phyloP scores from a whole-genome alignment of 2,888 invertebrate genomes.

The Galerucella calmariensis region DNA sequence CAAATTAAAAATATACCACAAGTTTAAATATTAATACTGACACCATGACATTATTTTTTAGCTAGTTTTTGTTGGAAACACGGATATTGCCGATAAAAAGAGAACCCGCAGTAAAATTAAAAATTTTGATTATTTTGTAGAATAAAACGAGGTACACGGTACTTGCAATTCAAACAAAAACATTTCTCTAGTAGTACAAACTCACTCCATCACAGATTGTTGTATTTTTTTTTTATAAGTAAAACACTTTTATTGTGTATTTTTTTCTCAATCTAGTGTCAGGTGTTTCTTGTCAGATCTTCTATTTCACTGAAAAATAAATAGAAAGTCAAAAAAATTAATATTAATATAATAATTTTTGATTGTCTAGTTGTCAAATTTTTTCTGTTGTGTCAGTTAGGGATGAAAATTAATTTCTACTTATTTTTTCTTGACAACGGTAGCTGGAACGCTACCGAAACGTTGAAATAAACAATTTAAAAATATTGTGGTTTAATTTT shows the following conservation, averaged over 20 bases:
- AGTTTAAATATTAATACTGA: slow-evolving; percentile 24
- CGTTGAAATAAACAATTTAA: too few relatives aligned
- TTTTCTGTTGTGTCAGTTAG: too few relatives aligned
- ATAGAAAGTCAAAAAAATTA: background rate
- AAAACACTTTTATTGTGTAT: slow-evolving; percentile 21
- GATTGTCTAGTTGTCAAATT: too few relatives aligned
- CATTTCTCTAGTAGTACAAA: slow-evolving; percentile 25
- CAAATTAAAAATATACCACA: slow-evolving; percentile 16
- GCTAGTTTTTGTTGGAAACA: slow-evolving; percentile 25
- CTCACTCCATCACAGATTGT: slow-evolving; percentile 40
- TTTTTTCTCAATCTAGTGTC: slow-evolving; percentile 32
- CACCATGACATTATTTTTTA: slow-evolving; percentile 20
- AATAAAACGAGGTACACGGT: slow-evolving; percentile 11
- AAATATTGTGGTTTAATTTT: too few relatives aligned
- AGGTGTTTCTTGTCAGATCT: slow-evolving; percentile 33
- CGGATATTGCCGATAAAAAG: too few relatives aligned
- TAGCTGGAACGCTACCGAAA: too few relatives aligned
- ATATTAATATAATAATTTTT: too few relatives aligned
- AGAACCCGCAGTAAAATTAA: slow-evolving; percentile 8
- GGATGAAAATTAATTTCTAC: too few relatives aligned
- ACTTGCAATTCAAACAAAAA: slow-evolving; percentile 29
- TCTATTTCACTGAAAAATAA: slow-evolving; percentile 38
- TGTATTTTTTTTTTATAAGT: slow-evolving; percentile 18
- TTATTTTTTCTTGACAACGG: too few relatives aligned
- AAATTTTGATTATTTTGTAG: slow-evolving; percentile 15